Evolutionary conservation across 2,113 vertebrate species (phyloP), one percentile per base, ranked within the genome.

Genomic region (Oxygymnocypris stewartii): DNA sequence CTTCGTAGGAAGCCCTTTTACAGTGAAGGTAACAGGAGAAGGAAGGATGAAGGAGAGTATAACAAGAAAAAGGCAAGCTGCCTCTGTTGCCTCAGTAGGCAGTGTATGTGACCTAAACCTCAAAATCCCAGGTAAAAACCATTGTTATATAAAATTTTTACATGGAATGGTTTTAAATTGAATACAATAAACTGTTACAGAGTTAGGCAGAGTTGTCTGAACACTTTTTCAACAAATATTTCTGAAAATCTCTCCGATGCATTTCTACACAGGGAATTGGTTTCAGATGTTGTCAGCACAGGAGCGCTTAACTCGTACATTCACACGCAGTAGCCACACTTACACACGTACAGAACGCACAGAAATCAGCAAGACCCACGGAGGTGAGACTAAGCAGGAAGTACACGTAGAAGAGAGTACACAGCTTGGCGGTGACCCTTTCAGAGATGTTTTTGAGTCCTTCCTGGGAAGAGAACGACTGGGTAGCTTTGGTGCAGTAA

Each of bases 261-360:
- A 82, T 67, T 59, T 23, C 40, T 28, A 49, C 47, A 14, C 69
- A 97, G 98, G 98, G 79, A 98, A 98, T 93, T 99, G 98, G 98
- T 99, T 99, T 93, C 98, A 99, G 96, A 99, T 98, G 98, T 96
- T 98, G 88, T 99, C 98, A 0, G 98, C 98, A 84, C 98, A 99
- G 95, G 98, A 99, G 93, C 95, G 97, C 28, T 93, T 99, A 89
- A 98, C 97, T 0, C 95, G 96, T 75, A 97, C 96, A 0, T 97
- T 99, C 92, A 98, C 96, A 0, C 97, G 97, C 88, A 99, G 98
- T 95, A 98, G 97, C 91, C 97, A 99, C 94, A 98, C 96, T 0
- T 99, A 99, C 92, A 98, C 97, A 1, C 97, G 98, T 89, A 99
- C 98, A 0, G 97, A 99, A 93, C 96, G 98, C 92, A 99, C 98